A percentile compares a stretch with the other conserved stretches of the same genome.
phyloP scores from a whole-genome alignment of 2,797 vertebrate species.

The Leucoraja ocellata region DNA sequence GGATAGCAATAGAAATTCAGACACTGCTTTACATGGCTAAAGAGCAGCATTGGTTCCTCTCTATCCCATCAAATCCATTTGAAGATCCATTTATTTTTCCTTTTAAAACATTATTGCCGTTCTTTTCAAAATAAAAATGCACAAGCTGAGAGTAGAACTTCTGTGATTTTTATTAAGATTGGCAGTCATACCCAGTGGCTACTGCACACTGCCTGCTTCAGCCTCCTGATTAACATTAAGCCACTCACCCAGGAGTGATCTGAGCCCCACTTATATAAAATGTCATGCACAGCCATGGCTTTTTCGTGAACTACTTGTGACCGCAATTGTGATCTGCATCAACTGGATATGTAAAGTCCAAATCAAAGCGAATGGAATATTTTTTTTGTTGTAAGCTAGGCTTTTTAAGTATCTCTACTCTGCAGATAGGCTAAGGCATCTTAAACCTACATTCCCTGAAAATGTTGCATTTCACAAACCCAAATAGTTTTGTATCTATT shows the following conservation, averaged over 20 bases:
- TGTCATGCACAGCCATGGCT: background rate
- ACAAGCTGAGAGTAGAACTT: background rate
- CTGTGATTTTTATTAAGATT: slow-evolving; percentile 4
- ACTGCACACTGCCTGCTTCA: background rate
- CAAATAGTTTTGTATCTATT: background rate
- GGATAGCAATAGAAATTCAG: background rate
- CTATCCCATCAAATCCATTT: slow-evolving; percentile 6
- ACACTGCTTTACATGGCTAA: background rate
- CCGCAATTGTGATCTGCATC: too few relatives aligned
- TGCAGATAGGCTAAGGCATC: background rate
- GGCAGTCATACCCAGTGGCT: background rate
- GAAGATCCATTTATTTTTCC: background rate
- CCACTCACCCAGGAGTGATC: background rate
- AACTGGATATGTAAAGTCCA: background rate
- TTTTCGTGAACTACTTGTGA: background rate
- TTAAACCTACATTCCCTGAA: background rate
- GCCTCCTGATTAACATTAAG: background rate
- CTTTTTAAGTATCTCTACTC: background rate
- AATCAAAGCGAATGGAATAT: background rate
- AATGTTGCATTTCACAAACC: background rate
- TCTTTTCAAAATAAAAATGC: background rate
- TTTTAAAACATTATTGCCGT: background rate
- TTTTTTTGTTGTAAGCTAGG: background rate
- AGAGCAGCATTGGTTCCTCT: slow-evolving; percentile 8
- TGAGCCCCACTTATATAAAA: background rate